Evolutionary conservation across 2,113 vertebrate genomes (phyloP).

Genomic region (Festucalex cinctus): DNA sequence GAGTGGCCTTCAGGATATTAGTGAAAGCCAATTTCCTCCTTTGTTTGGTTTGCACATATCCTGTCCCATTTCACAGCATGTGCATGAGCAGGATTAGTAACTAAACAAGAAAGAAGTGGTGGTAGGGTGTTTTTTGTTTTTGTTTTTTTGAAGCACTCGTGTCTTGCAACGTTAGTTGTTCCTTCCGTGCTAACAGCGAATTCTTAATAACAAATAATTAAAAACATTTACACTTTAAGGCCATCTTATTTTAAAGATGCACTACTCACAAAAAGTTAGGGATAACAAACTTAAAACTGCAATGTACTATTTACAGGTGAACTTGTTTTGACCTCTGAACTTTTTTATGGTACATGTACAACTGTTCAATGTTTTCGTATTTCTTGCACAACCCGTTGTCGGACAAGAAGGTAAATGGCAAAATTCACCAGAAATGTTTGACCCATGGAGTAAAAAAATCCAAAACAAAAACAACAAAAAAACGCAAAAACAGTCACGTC

Average conservation of each 20-base stretch:
- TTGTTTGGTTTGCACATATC: constrained; percentile 46
- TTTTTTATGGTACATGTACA: neutral
- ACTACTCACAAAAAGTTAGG: neutral
- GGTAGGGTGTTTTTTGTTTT: too few relatives aligned
- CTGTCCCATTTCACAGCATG: constrained; percentile 56
- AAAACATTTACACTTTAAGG: constrained; percentile 35
- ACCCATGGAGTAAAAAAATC: too few relatives aligned
- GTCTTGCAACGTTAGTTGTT: constrained; percentile 36
- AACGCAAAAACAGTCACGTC: too few relatives aligned
- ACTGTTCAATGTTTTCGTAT: too few relatives aligned
- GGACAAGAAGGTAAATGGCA: too few relatives aligned
- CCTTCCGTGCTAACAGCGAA: constrained; percentile 10
- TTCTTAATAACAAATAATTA: constrained; percentile 8
- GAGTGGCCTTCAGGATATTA: constrained; percentile 40
- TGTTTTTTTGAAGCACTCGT: constrained; percentile 35
- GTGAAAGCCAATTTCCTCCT: constrained; percentile 47
- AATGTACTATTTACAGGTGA: neutral
- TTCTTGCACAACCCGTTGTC: too few relatives aligned
- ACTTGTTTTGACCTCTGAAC: neutral
- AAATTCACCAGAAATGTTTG: too few relatives aligned
- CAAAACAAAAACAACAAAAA: too few relatives aligned
- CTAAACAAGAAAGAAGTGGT: constrained; percentile 16
- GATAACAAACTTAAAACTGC: neutral
- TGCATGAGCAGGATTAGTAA: constrained; percentile 44
- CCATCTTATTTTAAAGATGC: constrained; percentile 19